A percentile compares a stretch with the other conserved stretches of the same genome.
phyloP scores from a whole-genome alignment of 2,113 vertebrate species.

The Gambusia holbrooki region DNA sequence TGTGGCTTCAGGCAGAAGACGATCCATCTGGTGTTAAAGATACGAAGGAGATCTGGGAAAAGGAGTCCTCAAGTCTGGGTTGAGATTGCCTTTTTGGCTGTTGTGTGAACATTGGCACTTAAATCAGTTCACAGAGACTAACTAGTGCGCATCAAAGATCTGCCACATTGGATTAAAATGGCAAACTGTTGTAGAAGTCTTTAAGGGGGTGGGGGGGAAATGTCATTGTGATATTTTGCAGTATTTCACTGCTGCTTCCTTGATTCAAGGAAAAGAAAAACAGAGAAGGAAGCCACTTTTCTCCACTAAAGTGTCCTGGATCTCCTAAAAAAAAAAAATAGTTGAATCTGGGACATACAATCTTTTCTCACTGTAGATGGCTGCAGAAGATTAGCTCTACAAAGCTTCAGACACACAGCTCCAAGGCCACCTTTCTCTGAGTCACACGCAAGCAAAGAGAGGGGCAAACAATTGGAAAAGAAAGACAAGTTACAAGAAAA shows the following conservation, averaged over 20 bases:
- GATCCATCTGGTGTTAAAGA: conserved; percentile 34
- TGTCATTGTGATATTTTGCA: conserved; percentile 77
- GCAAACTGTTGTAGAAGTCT: conserved; percentile 81
- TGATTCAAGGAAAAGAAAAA: conserved; percentile 96
- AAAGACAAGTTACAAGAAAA: conserved; percentile 52
- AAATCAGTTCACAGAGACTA: conserved; percentile 70
- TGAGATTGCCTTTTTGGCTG: conserved; percentile 45
- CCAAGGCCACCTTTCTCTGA: conserved; percentile 95
- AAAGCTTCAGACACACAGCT: conserved; percentile 90
- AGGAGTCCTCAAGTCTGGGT: conserved; percentile 29
- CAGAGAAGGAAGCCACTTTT: conserved; percentile 82
- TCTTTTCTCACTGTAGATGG: conserved; percentile 84
- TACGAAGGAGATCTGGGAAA: conserved; percentile 4
- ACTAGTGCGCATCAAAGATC: conserved; percentile 73
- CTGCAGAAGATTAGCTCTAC: conserved; percentile 88
- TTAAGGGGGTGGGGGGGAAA: conserved; percentile 73
- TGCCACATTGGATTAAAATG: conserved; percentile 77
- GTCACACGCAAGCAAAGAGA: conserved; percentile 72
- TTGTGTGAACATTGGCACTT: conserved; percentile 84
- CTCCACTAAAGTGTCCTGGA: conserved; percentile 78
- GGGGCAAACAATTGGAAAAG: conserved; percentile 66
- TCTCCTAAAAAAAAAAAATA: conserved; percentile 9
- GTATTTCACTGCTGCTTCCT: conserved; percentile 88
- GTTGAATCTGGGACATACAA: conserved; percentile 68
- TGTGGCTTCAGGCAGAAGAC: conserved; percentile 29